phyloP scores from a whole-genome alignment of 2,888 invertebrate species.

The Amphipyra tragopoginis region DNA sequence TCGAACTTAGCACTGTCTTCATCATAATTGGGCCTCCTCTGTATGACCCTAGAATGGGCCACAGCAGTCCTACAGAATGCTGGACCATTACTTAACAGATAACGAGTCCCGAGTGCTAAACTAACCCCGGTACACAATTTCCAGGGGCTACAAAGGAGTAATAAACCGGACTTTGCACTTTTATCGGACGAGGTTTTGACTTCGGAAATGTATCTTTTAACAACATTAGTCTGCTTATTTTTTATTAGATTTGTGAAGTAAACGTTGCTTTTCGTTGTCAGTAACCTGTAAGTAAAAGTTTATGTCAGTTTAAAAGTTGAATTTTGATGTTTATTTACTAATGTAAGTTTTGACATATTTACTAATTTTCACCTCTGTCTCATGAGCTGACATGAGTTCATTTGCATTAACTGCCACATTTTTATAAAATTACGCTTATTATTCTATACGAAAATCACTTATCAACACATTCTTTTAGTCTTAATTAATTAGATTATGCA shows the following conservation, averaged over 20 bases:
- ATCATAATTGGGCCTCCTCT: slow-evolving; percentile 85
- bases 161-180: slow-evolving; percentile 69
- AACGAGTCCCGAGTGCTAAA: slow-evolving; percentile 78
- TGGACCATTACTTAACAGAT: slow-evolving; percentile 84
- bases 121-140: slow-evolving; percentile 84
- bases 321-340: slow-evolving; percentile 38
- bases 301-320: slow-evolving; percentile 7
- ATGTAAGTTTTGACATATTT: slow-evolving; percentile 7
- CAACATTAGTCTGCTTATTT: slow-evolving; percentile 72
- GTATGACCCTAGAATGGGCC: slow-evolving; percentile 87
- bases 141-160: slow-evolving; percentile 81
- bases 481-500: slow-evolving; percentile 48
- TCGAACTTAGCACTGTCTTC: slow-evolving; percentile 92
- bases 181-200: slow-evolving; percentile 71
- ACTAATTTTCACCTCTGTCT: slow-evolving; percentile 76
- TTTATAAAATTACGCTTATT: slow-evolving; percentile 48
- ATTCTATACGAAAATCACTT: slow-evolving; percentile 25
- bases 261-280: slow-evolving; percentile 72
- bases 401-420: slow-evolving; percentile 85
- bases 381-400: slow-evolving; percentile 72
- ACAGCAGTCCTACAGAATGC: slow-evolving; percentile 91
- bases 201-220: slow-evolving; percentile 75
- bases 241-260: slow-evolving; percentile 75
- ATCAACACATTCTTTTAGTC: slow-evolving; percentile 66
- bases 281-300: slow-evolving; percentile 72